Conservation (phyloP, 2,888 invertebrate species). For the Erebia aethiops region DNA sequence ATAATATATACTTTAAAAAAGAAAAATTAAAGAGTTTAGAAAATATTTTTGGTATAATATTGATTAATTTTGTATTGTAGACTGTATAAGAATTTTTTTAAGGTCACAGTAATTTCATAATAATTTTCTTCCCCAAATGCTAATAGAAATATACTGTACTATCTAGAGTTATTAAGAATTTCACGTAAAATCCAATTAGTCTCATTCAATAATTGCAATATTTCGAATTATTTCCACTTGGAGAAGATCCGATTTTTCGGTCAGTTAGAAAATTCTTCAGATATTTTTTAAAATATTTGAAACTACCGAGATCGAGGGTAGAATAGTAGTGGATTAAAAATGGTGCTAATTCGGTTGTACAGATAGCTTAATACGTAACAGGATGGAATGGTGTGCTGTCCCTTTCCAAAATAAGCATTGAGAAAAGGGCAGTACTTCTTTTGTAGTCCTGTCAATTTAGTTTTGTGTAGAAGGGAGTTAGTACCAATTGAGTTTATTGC, state of each 20-base stretch:
- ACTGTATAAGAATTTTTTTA: neutral
- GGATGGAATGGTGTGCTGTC: neutral
- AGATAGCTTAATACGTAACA: neutral
- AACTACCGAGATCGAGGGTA: neutral
- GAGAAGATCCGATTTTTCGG: neutral
- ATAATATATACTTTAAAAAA: conserved; percentile 18
- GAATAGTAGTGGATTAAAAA: neutral
- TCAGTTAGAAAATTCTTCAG: neutral
- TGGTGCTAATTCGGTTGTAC: neutral
- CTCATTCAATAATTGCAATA: neutral
- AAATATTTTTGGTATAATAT: conserved; percentile 22
- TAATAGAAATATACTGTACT: neutral
- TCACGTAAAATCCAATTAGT: neutral
- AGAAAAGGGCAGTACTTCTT: neutral
- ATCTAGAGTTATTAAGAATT: neutral
- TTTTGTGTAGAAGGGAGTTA: neutral
- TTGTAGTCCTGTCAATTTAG: neutral
- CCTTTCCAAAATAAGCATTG: neutral
- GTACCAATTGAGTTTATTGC: neutral
- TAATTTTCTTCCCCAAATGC: neutral
- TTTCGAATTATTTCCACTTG: neutral
- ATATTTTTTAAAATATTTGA: neutral
- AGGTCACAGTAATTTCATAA: conserved; percentile 10
- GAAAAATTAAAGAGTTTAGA: conserved; percentile 1
- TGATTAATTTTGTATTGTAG: conserved; percentile 9